Evolutionary conservation across 2,888 invertebrate genomes (phyloP).

Genomic region (Lissonota sp.): DNA sequence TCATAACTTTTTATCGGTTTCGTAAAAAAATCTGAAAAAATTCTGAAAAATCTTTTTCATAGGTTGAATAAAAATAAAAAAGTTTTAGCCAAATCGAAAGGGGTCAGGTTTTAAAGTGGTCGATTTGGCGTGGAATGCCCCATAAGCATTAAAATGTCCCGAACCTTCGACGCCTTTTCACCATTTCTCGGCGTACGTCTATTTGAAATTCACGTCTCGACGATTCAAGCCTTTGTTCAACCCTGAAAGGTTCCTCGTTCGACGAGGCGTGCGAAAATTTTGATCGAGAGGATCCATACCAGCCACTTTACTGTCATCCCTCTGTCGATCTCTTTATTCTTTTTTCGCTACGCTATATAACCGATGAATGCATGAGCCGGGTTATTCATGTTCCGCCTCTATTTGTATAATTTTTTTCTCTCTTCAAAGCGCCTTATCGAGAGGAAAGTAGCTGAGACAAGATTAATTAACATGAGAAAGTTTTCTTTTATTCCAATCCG

Average conservation of each 20-base stretch:
- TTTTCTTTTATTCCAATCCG: neutral
- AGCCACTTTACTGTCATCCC: slow-evolving; percentile 22
- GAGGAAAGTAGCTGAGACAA: neutral
- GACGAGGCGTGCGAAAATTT: slow-evolving; percentile 53
- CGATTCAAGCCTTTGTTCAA: slow-evolving; percentile 56
- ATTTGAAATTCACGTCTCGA: slow-evolving; percentile 56
- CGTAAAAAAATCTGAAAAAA: too few relatives aligned
- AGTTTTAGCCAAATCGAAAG: too few relatives aligned
- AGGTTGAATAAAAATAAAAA: too few relatives aligned
- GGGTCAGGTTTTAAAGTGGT: too few relatives aligned
- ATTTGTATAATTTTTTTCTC: slow-evolving; percentile 47
- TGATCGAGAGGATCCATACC: slow-evolving; percentile 54
- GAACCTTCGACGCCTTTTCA: slow-evolving; percentile 35
- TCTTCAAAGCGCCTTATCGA: slow-evolving; percentile 2
- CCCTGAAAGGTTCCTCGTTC: slow-evolving; percentile 46
- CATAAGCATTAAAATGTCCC: neutral
- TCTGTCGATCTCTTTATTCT: slow-evolving; percentile 25
- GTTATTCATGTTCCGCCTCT: slow-evolving; percentile 20
- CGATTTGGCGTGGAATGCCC: too few relatives aligned
- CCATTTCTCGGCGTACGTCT: slow-evolving; percentile 28
- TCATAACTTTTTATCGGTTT: too few relatives aligned
- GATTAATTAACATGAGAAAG: neutral
- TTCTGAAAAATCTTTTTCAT: too few relatives aligned
- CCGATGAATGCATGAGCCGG: neutral
- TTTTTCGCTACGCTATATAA: slow-evolving; percentile 2